Conservation (phyloP, 2,113 vertebrate species). For the Kryptolebias marmoratus region DNA sequence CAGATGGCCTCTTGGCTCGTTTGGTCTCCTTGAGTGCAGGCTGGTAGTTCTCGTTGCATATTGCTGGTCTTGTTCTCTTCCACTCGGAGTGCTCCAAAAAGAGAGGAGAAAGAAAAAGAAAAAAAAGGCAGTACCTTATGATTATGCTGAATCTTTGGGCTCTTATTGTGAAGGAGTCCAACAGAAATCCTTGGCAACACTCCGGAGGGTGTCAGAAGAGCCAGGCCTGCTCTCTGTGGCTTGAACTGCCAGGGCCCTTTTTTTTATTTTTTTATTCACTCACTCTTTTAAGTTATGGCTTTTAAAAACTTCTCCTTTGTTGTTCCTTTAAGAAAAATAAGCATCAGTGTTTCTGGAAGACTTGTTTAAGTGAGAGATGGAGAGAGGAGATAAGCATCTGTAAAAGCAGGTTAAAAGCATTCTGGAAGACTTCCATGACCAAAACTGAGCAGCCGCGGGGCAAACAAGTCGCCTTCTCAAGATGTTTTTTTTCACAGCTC, state of each 20-base stretch:
- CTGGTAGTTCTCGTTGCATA: constrained; percentile 65
- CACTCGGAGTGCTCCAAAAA: constrained; percentile 34
- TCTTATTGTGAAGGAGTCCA: constrained; percentile 60
- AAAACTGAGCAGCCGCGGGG: constrained; percentile 27
- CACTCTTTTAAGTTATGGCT: constrained; percentile 57
- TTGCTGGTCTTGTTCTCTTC: constrained; percentile 66
- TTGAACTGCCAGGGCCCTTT: constrained; percentile 38
- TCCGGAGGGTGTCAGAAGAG: constrained; percentile 48
- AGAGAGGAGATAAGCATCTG: constrained; percentile 41
- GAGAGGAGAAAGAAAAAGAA: not conserved
- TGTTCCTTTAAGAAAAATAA: constrained; percentile 1
- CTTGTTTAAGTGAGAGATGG: constrained; percentile 34
- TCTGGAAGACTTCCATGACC: constrained; percentile 76
- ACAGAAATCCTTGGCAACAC: constrained; percentile 51
- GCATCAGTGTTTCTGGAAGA: constrained; percentile 71
- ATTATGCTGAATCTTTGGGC: constrained; percentile 39
- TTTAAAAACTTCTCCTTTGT: constrained; percentile 24
- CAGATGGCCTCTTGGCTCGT: constrained; percentile 35
- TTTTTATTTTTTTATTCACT: not conserved
- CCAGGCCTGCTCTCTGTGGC: constrained; percentile 48
- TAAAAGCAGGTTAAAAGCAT: constrained; percentile 25
- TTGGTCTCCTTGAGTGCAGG: constrained; percentile 59
- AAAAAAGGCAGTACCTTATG: not conserved
- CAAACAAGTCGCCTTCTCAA: constrained; percentile 21
- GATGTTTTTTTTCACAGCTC: constrained; percentile 6